Conservation (phyloP, 2,797 vertebrate species). For the Geotrypetes seraphini region DNA sequence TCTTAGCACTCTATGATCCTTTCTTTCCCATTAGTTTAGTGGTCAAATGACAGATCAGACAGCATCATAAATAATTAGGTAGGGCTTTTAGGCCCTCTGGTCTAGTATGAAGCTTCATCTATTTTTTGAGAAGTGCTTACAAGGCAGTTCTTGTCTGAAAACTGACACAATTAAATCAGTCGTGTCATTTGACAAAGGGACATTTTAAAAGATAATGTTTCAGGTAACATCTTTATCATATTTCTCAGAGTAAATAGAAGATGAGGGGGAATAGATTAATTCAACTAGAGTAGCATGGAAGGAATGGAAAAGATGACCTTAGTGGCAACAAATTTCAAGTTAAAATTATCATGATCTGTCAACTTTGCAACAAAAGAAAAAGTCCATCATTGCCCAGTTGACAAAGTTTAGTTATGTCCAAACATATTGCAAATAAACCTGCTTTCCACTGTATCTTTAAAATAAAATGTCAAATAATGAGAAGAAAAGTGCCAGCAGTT, state of each 20-base stretch:
- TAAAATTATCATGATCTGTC: constrained; percentile 14
- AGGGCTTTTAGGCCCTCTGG: background rate
- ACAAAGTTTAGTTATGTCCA: constrained; percentile 26
- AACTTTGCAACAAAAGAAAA: constrained; percentile 7
- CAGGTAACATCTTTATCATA: constrained; percentile 6
- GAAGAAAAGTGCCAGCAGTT: constrained; percentile 27
- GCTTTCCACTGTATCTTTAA: constrained; percentile 10
- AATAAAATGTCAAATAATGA: no score
- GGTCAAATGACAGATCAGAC: background rate
- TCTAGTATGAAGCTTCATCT: background rate
- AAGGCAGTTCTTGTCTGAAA: background rate
- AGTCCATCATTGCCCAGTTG: constrained; percentile 27
- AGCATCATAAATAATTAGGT: constrained; percentile 1
- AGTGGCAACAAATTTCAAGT: constrained; percentile 19
- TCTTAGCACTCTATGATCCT: background rate
- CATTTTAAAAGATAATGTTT: background rate
- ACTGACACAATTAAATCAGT: constrained; percentile 9
- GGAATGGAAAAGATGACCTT: constrained; percentile 5
- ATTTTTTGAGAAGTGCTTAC: background rate
- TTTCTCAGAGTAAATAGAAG: no score
- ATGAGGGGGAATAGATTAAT: no score
- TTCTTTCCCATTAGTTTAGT: background rate
- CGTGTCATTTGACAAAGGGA: background rate
- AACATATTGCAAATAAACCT: constrained; percentile 32
- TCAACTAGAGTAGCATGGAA: constrained; percentile 1